Evolutionary conservation across 2,888 invertebrate genomes (phyloP).

Genomic region (Netelia melanura): DNA sequence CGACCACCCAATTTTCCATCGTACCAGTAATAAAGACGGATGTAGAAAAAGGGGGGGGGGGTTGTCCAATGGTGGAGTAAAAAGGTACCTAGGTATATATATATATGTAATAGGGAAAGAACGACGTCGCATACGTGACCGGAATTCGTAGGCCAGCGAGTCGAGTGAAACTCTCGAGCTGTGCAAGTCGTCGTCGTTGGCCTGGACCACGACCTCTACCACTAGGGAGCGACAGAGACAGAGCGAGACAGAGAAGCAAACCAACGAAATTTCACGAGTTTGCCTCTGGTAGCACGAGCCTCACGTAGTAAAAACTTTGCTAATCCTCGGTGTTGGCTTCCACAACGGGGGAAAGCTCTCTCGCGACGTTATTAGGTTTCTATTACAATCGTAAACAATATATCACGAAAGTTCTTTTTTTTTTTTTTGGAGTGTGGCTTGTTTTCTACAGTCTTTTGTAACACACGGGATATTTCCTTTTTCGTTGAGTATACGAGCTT

Average conservation of each 20-base stretch:
- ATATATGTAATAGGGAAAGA: constrained; percentile 29
- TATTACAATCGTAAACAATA: constrained; percentile 59
- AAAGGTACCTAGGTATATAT: constrained; percentile 29
- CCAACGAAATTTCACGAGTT: constrained; percentile 39
- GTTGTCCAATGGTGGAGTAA: constrained; percentile 12
- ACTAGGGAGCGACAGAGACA: background rate
- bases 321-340: constrained; percentile 43
- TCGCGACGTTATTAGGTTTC: constrained; percentile 55
- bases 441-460: background rate
- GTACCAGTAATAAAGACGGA: constrained; percentile 73
- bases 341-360: background rate
- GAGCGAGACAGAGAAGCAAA: background rate
- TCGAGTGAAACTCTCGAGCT: constrained; percentile 65
- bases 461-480: background rate
- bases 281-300: constrained; percentile 19
- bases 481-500: background rate
- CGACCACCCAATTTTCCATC: constrained; percentile 67
- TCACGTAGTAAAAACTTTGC: constrained; percentile 52
- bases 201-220: constrained; percentile 45
- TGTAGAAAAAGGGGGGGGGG: constrained; percentile 51
- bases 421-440: background rate
- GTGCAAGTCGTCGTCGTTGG: constrained; percentile 55
- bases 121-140: constrained; percentile 69
- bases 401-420: constrained; percentile 20
- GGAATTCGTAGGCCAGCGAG: constrained; percentile 66